Evolutionary conservation across 1,140 invertebrate species (phyloP).

Genomic region (Papilio helenus): DNA sequence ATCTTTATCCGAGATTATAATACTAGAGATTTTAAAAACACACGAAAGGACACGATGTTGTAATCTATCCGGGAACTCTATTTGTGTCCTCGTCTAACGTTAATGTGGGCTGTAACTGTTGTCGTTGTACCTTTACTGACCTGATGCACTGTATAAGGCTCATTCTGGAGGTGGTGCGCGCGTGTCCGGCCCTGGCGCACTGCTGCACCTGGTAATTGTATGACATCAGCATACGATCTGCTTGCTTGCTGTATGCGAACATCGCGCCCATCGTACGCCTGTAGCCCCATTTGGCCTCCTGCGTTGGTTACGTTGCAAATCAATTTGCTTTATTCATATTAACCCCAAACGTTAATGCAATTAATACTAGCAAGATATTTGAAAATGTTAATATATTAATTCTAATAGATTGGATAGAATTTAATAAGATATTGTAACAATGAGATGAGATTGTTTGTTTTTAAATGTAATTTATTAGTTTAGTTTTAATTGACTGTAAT

Average conservation of each 20-base stretch:
- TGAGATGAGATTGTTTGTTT: slow-evolving; percentile 2
- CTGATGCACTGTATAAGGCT: slow-evolving; percentile 79
- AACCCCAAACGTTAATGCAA: background rate
- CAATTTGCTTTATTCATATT: slow-evolving; percentile 40
- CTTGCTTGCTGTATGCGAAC: slow-evolving; percentile 80
- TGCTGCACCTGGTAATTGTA: slow-evolving; percentile 81
- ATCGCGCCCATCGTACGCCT: slow-evolving; percentile 80
- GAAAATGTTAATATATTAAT: background rate
- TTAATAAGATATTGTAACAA: slow-evolving; percentile 12
- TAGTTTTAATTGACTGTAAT: no score
- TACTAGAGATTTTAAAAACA: background rate
- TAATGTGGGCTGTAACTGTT: no score
- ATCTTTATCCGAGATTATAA: background rate
- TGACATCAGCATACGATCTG: slow-evolving; percentile 80
- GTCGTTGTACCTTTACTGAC: slow-evolving; percentile 50
- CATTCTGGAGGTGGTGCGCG: slow-evolving; percentile 67
- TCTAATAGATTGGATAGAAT: background rate
- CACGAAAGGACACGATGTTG: no score
- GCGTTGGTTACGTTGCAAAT: slow-evolving; percentile 61
- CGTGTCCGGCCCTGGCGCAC: slow-evolving; percentile 72
- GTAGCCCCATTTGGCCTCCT: slow-evolving; percentile 82
- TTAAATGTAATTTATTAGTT: background rate
- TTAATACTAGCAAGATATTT: background rate
- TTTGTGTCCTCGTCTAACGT: no score
- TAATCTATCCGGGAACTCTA: no score